Conservation (phyloP, 2,888 invertebrate genomes). For the Xylota sylvarum region DNA sequence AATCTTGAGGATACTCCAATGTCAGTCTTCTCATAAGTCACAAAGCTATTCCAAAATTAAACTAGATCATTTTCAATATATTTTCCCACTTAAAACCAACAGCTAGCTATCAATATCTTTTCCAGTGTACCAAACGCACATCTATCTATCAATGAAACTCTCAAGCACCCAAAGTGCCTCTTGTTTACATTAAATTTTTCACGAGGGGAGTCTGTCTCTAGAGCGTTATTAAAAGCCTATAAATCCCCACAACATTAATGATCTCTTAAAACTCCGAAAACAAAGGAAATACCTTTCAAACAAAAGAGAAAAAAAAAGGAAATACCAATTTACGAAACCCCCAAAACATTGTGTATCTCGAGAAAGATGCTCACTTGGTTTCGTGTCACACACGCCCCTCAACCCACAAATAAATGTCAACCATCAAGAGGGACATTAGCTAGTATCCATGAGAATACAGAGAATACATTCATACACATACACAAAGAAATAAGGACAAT, state of each 20-base stretch:
- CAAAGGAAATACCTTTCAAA: neutral
- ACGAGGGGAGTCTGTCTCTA: neutral
- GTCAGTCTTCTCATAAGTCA: too few species aligned
- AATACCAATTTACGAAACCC: constrained; percentile 43
- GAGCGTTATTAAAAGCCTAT: constrained; percentile 17
- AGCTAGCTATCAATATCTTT: neutral
- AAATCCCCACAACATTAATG: constrained; percentile 25
- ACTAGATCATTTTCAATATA: neutral
- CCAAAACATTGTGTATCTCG: constrained; percentile 30
- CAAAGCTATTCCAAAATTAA: neutral
- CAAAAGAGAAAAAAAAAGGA: neutral
- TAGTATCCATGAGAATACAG: constrained; percentile 25
- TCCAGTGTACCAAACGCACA: neutral
- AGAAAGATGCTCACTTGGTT: constrained; percentile 62
- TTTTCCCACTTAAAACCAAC: neutral
- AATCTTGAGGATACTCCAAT: too few species aligned
- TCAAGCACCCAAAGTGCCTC: neutral
- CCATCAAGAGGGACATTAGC: constrained; percentile 54
- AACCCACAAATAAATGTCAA: constrained; percentile 56
- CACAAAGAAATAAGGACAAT: constrained; percentile 48
- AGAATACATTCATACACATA: constrained; percentile 1
- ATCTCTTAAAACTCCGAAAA: constrained; percentile 14
- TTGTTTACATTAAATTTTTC: constrained; percentile 11
- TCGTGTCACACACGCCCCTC: constrained; percentile 44
- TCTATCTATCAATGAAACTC: neutral